phyloP scores from a whole-genome alignment of 92 coral and sea anemone species.

The Bergia puertoricense region DNA sequence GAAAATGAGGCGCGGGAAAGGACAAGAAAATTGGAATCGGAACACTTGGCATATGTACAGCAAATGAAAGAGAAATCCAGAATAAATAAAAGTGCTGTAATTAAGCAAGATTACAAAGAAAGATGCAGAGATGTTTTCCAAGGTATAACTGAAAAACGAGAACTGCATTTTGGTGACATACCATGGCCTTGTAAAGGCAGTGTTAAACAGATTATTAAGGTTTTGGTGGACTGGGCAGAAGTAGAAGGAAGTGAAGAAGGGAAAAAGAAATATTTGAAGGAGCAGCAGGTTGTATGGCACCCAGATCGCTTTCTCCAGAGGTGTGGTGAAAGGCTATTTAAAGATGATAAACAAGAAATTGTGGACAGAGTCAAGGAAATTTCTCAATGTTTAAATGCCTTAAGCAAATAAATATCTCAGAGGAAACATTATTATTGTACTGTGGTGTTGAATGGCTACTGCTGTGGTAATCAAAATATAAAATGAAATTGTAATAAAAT shows the following conservation, averaged over 20 bases:
- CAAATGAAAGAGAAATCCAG: constrained; percentile 52
- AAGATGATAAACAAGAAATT: constrained; percentile 63
- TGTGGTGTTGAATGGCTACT: background rate
- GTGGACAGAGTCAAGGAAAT: constrained; percentile 76
- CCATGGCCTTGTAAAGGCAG: constrained; percentile 91
- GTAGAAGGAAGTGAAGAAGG: constrained; percentile 48
- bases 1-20: constrained; percentile 55
- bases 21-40: constrained; percentile 68
- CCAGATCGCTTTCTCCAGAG: constrained; percentile 91
- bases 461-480: background rate
- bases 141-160: background rate
- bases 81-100: constrained; percentile 36
- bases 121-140: constrained; percentile 64
- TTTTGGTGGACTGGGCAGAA: constrained; percentile 66
- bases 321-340: constrained; percentile 72
- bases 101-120: constrained; percentile 63
- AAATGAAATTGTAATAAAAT: background rate
- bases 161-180: constrained; percentile 57
- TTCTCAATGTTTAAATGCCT: constrained; percentile 83
- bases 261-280: constrained; percentile 68
- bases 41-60: constrained; percentile 72
- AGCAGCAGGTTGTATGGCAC: constrained; percentile 94
- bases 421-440: too few relatives aligned
- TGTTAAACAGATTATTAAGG: constrained; percentile 58
- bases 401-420: constrained; percentile 12